Evolutionary conservation across 1,140 invertebrate genomes (phyloP).

Genomic region (Bombus pascuorum): DNA sequence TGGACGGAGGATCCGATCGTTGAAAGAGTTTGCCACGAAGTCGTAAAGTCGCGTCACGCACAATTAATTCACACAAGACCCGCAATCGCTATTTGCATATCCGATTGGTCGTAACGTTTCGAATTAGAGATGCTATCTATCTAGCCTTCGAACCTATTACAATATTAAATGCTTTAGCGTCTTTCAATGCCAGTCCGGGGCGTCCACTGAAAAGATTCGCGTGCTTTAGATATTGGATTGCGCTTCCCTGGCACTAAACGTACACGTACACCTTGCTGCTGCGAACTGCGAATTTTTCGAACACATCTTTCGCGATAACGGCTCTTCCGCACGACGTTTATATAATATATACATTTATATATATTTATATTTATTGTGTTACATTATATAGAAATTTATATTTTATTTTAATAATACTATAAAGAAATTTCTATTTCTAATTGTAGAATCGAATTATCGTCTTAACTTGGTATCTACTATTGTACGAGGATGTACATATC

Average conservation of each 20-base stretch:
- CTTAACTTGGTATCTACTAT: no score
- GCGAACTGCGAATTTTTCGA: not conserved
- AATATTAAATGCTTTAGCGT: slow-evolving; percentile 62
- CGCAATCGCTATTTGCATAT: slow-evolving; percentile 69
- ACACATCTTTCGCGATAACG: slow-evolving; percentile 5
- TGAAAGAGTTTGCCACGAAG: slow-evolving; percentile 27
- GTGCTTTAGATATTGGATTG: slow-evolving; percentile 48
- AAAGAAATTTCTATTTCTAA: no score
- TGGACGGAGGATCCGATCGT: not conserved
- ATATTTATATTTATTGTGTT: no score
- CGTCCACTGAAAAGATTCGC: slow-evolving; percentile 2
- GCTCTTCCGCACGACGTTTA: not conserved
- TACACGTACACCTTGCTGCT: not conserved
- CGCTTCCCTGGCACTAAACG: slow-evolving; percentile 17
- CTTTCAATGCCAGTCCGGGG: slow-evolving; percentile 30
- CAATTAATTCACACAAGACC: slow-evolving; percentile 69
- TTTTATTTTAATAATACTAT: no score
- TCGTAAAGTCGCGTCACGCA: slow-evolving; percentile 53
- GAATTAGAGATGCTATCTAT: slow-evolving; percentile 65
- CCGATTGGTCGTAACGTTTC: slow-evolving; percentile 56
- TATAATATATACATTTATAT: not conserved
- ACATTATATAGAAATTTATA: not conserved
- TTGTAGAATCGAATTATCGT: no score
- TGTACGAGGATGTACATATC: no score
- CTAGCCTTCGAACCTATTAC: slow-evolving; percentile 40